phyloP scores from a whole-genome alignment of 1,140 invertebrate genomes.

The Micrasema longulum region DNA sequence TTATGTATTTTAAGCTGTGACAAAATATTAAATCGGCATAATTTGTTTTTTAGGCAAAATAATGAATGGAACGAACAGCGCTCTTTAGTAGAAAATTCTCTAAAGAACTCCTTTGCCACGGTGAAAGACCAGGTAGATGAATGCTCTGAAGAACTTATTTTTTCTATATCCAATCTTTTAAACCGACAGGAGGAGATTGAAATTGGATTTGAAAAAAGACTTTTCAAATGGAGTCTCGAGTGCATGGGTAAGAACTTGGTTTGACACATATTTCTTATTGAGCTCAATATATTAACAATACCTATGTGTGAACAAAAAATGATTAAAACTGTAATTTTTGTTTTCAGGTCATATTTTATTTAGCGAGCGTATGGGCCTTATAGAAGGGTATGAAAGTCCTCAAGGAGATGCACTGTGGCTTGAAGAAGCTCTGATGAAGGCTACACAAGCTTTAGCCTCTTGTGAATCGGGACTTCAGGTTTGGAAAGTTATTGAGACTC shows the following conservation, averaged over 20 bases:
- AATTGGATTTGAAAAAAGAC: conserved; percentile 69
- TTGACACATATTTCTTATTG: too few species aligned
- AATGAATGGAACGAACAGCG: conserved; percentile 70
- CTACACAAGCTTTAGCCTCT: conserved; percentile 72
- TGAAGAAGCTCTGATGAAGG: conserved; percentile 70
- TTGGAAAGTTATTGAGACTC: conserved; percentile 77
- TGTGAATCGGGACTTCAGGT: conserved; percentile 74
- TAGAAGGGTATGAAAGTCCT: conserved; percentile 65
- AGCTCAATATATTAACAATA: too few species aligned
- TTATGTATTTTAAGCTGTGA: too few species aligned
- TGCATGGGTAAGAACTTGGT: conserved; percentile 66
- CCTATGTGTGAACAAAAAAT: too few species aligned
- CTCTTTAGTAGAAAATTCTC: conserved; percentile 63
- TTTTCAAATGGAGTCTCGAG: conserved; percentile 77
- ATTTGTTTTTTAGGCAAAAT: conserved; percentile 60
- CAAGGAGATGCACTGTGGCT: conserved; percentile 70
- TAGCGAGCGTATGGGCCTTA: conserved; percentile 71
- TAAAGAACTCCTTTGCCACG: conserved; percentile 61
- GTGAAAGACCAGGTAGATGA: conserved; percentile 60
- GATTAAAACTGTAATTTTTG: background rate
- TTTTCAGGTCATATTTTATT: conserved; percentile 68
- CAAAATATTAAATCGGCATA: too few species aligned
- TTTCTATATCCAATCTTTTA: conserved; percentile 62
- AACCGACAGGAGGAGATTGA: conserved; percentile 74
- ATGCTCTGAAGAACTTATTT: conserved; percentile 64